Conservation (phyloP, 2,888 invertebrate species). For the Papilio protenor region DNA sequence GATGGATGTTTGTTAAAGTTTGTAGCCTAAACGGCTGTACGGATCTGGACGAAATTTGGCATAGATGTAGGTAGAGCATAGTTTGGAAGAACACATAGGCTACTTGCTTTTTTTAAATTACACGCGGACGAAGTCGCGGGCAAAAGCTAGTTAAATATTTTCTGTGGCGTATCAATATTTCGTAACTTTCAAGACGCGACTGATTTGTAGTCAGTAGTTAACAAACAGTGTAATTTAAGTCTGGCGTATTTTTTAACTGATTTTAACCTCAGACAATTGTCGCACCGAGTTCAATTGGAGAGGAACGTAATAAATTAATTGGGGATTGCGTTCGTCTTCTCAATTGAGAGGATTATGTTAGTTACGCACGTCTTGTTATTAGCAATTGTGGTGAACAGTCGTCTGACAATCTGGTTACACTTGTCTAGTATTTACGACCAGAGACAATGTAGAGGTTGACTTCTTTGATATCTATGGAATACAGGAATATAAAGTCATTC, state of each 20-base stretch:
- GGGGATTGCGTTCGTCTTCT: constrained; percentile 31
- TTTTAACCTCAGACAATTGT: constrained; percentile 41
- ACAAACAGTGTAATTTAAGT: constrained; percentile 12
- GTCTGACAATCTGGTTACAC: constrained; percentile 17
- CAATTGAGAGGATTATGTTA: constrained; percentile 40
- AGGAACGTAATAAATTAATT: constrained; percentile 42
- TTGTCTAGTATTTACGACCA: not conserved
- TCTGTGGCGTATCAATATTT: not conserved
- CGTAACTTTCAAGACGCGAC: constrained; percentile 9
- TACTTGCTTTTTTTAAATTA: too few species aligned
- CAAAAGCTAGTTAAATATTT: not conserved
- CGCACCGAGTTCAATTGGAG: constrained; percentile 36
- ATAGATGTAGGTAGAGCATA: too few species aligned
- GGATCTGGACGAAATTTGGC: too few species aligned
- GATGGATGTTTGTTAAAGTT: too few species aligned
- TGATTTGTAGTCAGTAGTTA: constrained; percentile 1
- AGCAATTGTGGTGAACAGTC: constrained; percentile 33
- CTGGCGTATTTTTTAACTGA: constrained; percentile 32
- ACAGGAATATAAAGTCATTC: not conserved
- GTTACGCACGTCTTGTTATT: constrained; percentile 31
- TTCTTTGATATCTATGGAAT: not conserved
- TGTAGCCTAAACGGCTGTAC: too few species aligned
- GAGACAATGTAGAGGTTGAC: not conserved
- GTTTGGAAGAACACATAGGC: too few species aligned
- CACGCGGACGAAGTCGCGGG: too few species aligned